These are phyloP conservation scores for Ceratosolen solmsi DNA, from an alignment of 1,140 invertebrate species.

Conservation along the genomic window DNA sequence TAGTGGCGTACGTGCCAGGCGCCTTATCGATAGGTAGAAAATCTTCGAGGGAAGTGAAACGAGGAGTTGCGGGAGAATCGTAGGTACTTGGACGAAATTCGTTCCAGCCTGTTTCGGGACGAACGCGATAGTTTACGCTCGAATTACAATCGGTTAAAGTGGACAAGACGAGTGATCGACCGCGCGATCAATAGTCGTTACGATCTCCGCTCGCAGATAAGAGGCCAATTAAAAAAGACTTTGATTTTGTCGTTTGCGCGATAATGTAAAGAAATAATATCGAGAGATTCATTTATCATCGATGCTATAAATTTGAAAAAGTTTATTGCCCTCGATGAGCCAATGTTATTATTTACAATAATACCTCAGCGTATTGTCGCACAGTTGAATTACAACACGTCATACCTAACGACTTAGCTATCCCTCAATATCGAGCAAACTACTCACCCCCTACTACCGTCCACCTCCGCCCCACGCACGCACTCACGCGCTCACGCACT, in stretches of 20 bases:
- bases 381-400: constrained; percentile 44
- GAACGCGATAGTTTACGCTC: neutral
- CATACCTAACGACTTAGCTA: neutral
- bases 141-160: neutral
- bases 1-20: too few species aligned
- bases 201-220: neutral
- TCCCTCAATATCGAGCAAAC: too few species aligned
- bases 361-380: constrained; percentile 7
- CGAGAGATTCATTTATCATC: neutral
- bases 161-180: neutral
- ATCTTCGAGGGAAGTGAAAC: neutral
- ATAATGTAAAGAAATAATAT: neutral
- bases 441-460: too few species aligned
- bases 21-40: neutral
- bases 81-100: neutral
- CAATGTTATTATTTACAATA: neutral
- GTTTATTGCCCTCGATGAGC: neutral
- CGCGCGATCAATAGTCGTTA: neutral
- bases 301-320: too few species aligned
- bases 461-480: too few species aligned
- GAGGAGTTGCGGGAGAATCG: neutral
- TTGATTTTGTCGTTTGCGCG: neutral
- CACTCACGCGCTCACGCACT: too few species aligned
- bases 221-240: neutral
- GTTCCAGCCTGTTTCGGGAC: neutral